A percentile compares a stretch with the other conserved stretches of the same genome.
phyloP scores from a whole-genome alignment of 2,888 invertebrate species.

The Harpagoxenus sublaevis region DNA sequence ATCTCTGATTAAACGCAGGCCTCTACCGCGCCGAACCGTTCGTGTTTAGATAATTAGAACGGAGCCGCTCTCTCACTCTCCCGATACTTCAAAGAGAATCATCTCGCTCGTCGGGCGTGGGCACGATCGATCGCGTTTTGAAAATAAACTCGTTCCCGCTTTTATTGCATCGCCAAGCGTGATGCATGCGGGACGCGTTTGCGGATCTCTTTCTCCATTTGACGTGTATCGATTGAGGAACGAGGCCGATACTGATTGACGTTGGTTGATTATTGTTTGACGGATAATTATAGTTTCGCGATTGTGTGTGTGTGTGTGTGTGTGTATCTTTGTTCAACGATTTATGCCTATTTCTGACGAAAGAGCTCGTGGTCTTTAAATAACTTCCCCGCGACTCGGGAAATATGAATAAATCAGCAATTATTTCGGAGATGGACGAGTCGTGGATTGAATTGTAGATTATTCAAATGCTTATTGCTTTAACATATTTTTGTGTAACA shows the following conservation, averaged over 20 bases:
- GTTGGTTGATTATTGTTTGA: constrained; percentile 19
- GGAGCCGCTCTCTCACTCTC: constrained; percentile 10
- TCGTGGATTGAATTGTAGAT: neutral
- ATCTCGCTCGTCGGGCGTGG: constrained; percentile 8
- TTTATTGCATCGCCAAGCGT: constrained; percentile 28
- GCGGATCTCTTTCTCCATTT: neutral
- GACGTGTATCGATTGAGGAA: constrained; percentile 22
- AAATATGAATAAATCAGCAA: constrained; percentile 5
- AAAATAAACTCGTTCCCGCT: constrained; percentile 53
- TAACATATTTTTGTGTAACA: neutral
- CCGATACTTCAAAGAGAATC: constrained; percentile 55
- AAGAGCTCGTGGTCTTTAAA: neutral
- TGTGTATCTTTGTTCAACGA: neutral
- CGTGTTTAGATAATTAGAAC: constrained; percentile 54
- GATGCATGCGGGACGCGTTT: constrained; percentile 21
- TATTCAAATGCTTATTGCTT: neutral
- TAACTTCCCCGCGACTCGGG: neutral
- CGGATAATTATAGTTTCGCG: constrained; percentile 15
- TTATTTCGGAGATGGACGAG: neutral
- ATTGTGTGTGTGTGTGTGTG: no score
- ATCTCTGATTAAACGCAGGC: constrained; percentile 70
- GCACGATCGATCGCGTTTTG: constrained; percentile 55
- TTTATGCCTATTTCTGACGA: neutral
- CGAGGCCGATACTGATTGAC: constrained; percentile 6
- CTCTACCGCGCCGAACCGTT: constrained; percentile 51